Base-by-base conservation (phyloP, 2,888 invertebrate genomes). In the Neoitamus cyanurus region DNA sequence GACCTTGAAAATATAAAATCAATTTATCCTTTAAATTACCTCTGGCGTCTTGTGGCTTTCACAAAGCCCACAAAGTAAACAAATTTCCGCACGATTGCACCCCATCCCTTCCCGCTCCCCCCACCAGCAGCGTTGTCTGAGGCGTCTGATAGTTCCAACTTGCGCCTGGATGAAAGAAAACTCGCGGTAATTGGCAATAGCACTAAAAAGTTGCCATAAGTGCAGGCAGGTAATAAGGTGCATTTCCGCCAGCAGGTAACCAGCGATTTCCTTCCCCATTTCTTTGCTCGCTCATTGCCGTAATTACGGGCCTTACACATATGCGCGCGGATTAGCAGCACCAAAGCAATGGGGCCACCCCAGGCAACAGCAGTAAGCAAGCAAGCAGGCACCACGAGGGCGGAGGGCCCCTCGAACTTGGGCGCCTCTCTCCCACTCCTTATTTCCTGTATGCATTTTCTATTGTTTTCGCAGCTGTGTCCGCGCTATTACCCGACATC, bases 381-480 rank as follows among this genome's bases (percentile, higher is more conserved):
- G 34, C 34, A 3, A 5, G 3, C 34, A 5, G 34, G 34, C 34
- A 7, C 4, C 34, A 34, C 4, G 34, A 34, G 34, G 7, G 48
- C 1, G 48, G 0, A 20, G 6, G 48, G 20, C 7, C 9, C n/a
- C 42, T 30, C 48, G 78, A 78, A 78, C 58, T 78, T 78, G 58
- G 34, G 78, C 48, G 7, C 31, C 25, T 0, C 31, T 0, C 31
- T 58, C 78, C 42, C 15, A 9, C 48, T 78, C 78, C 31, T 78
- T 78, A 48, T 58, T 70, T 48, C 58, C 78, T 58, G 31, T 42
- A n/a, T 78, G 58, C 78, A 78, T 58, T 58, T 78, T 48, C 58
- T 78, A 78, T 78, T 78, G 78, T 78, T 78, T 58, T 78, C 78
- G 11, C 48, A 78, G 58, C 48, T 78, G 58, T 58, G 78, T 78